Base-by-base conservation (phyloP, 2,797 vertebrate genomes). In the Chromis chromis region DNA sequence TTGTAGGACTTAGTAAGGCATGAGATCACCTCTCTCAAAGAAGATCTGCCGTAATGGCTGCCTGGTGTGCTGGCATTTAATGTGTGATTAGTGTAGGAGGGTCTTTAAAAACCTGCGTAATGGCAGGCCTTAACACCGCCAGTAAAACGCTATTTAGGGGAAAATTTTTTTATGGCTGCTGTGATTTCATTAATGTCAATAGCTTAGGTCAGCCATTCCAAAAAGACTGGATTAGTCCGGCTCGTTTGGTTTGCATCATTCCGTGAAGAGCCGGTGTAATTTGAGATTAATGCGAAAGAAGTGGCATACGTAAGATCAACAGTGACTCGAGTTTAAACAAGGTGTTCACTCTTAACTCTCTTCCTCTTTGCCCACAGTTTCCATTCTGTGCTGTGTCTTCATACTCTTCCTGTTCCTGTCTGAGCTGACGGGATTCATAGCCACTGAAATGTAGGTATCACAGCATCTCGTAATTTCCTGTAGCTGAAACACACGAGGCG, bases 371-470 rank as follows among this genome's bases (percentile, higher is more conserved):
- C 83, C 96, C 93, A 79, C 94, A 99, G 98, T 99, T 89, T 99
- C 98, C 82, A 93, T 99, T 78, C 98, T 98, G 93, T 99, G 98
- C 95, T 99, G 98, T 77, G 90, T 99, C 88, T 99, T 99, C 93
- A 99, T 99, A 91, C 91, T 99, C 81, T 99, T 99, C 95, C 96
- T 99, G 84, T 99, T 99, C 95, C 95, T 99, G 87, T 99, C 98
- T 25, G 98, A 99, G 89, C 95, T 99, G 90, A 99, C 96, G 0
- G 98, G 98, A 93, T 99, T 98, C 94, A 98, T 99, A 92, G 96
- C 97, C 61, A 99, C 96, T 86, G 98, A 99, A 96, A 96, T 99
- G 98, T 99, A 96, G 91, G 98, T 98, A 93, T 69, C 73, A 2
- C 54, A 0, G 19, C 19, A 1, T 59, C 66, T 70, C 7, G 17